These are phyloP conservation scores for Leucoraja erinaceus DNA, from an alignment of 2,113 vertebrate genomes.

Conservation along the genomic window DNA sequence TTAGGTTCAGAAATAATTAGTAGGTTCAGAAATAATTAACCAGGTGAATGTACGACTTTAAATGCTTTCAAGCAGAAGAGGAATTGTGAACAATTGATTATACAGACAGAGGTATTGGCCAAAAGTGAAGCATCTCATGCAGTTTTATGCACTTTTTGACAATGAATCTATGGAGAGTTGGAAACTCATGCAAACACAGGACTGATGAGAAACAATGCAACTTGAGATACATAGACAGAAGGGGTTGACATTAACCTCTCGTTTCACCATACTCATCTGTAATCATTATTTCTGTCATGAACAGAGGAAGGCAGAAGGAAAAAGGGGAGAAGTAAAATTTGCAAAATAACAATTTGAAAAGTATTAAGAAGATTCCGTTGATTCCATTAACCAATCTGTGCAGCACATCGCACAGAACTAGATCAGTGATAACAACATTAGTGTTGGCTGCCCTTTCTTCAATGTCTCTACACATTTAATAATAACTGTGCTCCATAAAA, in stretches of 20 bases:
- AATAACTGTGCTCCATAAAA: background rate
- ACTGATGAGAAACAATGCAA: conserved; percentile 62
- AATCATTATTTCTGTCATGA: conserved; percentile 73
- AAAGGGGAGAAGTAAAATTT: conserved; percentile 54
- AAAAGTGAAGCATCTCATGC: conserved; percentile 18
- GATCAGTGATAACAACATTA: background rate
- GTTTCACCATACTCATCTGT: conserved; percentile 72
- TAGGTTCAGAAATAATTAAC: background rate
- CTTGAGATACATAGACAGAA: conserved; percentile 47
- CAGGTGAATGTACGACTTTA: conserved; percentile 30
- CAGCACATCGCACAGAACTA: background rate
- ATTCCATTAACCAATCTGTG: background rate
- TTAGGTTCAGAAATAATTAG: background rate
- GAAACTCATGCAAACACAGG: conserved; percentile 57
- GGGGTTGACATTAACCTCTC: conserved; percentile 62
- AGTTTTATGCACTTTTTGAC: background rate
- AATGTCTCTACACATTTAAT: background rate
- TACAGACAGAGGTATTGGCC: too few relatives aligned
- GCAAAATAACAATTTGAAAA: conserved; percentile 18
- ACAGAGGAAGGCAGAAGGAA: conserved; percentile 56
- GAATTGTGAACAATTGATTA: background rate
- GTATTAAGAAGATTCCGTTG: background rate
- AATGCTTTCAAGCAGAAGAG: conserved; percentile 21
- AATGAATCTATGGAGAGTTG: background rate
- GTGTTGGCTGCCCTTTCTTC: background rate